Evolutionary conservation across 1,140 invertebrate genomes (phyloP).

Genomic region (Caenorhabditis latens): DNA sequence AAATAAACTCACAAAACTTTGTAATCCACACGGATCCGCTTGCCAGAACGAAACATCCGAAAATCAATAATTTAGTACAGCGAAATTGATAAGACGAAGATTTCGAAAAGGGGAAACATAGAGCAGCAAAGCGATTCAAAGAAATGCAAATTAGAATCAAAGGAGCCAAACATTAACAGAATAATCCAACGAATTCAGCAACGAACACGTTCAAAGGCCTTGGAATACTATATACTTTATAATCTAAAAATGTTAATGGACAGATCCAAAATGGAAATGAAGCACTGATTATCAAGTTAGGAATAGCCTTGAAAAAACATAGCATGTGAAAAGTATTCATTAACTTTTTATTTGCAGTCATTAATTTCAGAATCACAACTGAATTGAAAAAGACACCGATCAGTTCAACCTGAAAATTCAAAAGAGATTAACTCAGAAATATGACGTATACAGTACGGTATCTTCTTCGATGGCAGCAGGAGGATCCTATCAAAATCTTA

Average conservation of each 20-base stretch:
- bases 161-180: not conserved
- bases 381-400: not conserved
- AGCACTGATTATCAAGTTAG: not conserved
- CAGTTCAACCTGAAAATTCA: not conserved
- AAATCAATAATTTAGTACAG: not conserved
- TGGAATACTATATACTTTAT: not conserved
- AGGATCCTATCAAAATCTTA: too few relatives aligned
- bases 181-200: not conserved
- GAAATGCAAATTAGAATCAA: constrained; percentile 7
- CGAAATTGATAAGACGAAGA: not conserved
- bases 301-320: constrained; percentile 1
- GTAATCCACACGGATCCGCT: not conserved
- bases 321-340: not conserved
- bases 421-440: too few relatives aligned
- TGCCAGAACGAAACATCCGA: not conserved
- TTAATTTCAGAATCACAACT: not conserved
- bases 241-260: not conserved
- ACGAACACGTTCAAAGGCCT: not conserved
- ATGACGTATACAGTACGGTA: too few relatives aligned
- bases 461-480: too few relatives aligned
- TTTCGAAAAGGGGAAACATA: not conserved
- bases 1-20: not conserved
- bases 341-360: not conserved
- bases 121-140: not conserved
- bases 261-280: constrained; percentile 6